Percentiles rank a stretch among this genome's conserved stretches.
Evolutionary conservation across 1,140 invertebrate species (phyloP).

Genomic region (Pygmarrhopalites habei): DNA sequence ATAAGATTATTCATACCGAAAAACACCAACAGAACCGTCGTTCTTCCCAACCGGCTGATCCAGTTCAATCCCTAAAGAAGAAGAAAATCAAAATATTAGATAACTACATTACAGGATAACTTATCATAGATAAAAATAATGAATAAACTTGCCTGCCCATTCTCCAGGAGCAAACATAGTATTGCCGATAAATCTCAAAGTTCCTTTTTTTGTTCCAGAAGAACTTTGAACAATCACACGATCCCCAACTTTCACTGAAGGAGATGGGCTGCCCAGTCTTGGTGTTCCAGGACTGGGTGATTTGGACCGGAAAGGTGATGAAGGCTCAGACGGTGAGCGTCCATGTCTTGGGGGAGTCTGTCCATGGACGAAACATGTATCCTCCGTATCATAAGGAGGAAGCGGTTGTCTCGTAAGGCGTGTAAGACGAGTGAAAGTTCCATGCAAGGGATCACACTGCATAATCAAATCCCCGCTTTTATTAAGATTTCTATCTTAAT

Average conservation of each 20-base stretch:
- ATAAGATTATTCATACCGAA: conserved; percentile 29
- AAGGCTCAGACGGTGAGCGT: conserved; percentile 17
- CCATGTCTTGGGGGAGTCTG: not conserved
- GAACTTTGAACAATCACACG: conserved; percentile 82
- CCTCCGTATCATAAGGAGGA: not conserved
- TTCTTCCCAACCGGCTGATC: conserved; percentile 91
- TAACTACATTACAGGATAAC: too few relatives aligned
- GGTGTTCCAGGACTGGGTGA: conserved; percentile 26
- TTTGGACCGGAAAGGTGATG: conserved; percentile 37
- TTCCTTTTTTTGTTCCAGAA: conserved; percentile 79
- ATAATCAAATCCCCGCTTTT: too few relatives aligned
- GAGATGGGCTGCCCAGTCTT: conserved; percentile 18
- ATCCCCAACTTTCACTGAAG: conserved; percentile 54
- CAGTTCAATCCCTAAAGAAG: conserved; percentile 89
- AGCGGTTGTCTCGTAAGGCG: conserved; percentile 70
- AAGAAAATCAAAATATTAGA: too few relatives aligned
- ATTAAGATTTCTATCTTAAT: too few relatives aligned
- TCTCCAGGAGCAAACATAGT: conserved; percentile 73
- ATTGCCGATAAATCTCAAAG: conserved; percentile 58
- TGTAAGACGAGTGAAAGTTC: conserved; percentile 85
- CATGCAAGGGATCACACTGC: conserved; percentile 86
- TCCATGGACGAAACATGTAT: not conserved
- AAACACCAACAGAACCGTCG: conserved; percentile 82
- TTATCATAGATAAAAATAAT: too few relatives aligned
- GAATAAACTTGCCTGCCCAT: too few relatives aligned